Percentiles rank a stretch among this genome's conserved stretches.
Conservation (phyloP, 2,797 vertebrate species). For the Arvicola amphibius region DNA sequence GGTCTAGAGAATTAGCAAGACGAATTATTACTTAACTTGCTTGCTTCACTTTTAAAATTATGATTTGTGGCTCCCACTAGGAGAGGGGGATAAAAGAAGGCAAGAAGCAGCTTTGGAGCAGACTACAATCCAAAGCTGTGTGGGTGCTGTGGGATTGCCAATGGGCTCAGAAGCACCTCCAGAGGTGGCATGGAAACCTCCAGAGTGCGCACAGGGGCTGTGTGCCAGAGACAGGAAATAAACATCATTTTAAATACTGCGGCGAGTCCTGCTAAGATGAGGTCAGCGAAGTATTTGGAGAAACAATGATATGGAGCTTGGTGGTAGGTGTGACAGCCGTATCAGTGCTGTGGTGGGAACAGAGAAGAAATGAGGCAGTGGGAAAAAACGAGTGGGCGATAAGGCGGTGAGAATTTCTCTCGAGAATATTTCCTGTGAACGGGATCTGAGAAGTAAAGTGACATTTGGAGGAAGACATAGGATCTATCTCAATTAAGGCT, state of each 20-base stretch:
- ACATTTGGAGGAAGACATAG: neutral
- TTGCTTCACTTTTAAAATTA: neutral
- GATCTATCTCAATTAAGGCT: neutral
- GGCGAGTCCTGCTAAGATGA: neutral
- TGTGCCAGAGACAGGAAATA: neutral
- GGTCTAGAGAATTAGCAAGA: neutral
- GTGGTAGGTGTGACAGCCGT: neutral
- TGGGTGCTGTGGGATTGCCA: neutral
- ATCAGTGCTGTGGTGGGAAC: neutral
- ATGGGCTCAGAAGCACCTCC: neutral
- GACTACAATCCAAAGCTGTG: neutral
- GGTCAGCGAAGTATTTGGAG: neutral
- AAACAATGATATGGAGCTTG: neutral
- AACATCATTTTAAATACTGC: neutral
- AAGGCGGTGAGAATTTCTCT: slow-evolving; percentile 21
- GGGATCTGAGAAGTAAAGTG: slow-evolving; percentile 17
- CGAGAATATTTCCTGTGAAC: neutral
- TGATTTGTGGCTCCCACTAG: slow-evolving; percentile 20
- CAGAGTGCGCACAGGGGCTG: neutral
- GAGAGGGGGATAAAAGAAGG: neutral
- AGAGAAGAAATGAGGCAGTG: neutral
- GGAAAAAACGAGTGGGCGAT: neutral
- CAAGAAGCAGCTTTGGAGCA: neutral
- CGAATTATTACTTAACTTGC: neutral
- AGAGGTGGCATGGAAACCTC: neutral